Evolutionary conservation across 2,113 vertebrate species (phyloP), one percentile per base, ranked within the genome.

Genomic region (Halichoerus grypus): DNA sequence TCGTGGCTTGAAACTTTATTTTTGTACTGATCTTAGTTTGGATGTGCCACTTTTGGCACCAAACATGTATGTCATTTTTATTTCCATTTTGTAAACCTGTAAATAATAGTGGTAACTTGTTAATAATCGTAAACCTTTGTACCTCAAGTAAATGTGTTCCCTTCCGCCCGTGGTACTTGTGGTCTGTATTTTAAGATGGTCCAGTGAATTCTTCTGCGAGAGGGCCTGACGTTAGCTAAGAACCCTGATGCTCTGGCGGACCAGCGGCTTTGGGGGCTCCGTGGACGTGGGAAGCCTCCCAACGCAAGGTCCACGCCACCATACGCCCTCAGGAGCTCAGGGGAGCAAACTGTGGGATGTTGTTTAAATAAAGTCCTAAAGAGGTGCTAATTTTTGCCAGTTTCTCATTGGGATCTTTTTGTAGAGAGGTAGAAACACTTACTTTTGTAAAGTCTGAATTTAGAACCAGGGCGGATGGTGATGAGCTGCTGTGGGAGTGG

Each of bases 81-180:
- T 97, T 97, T 98, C 76, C 79, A 96, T 98, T 98, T 98, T 98
- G 80, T 97, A 97, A 82, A 65, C 15, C 8, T 98, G 97, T 99
- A 99, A 98, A 99, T 98, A 98, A 97, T 93, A 95, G 93, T 79
- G 96, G 92, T 80, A 33, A 71, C 86, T 95, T 96, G 92, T 97
- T 95, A 97, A 99, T 98, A 97, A 94, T 79, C 93, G 96, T 69
- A 97, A 98, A 96, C 79, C 89, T 98, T 98, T 98, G 90, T 98
- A 98, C 33, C 5, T 91, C 51, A 97, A 98, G 97, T 93, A 97
- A 98, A 98, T 57, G 49, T 97, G 88, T 98, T 97, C 89, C 93
- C 98, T 53, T 36, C 98, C 87, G 12, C n/a, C 28, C 33, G 0
- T 76, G 72, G 61, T 33, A 91, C 14, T 84, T 1, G 2, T 71